phyloP scores from a whole-genome alignment of 2,797 vertebrate species.

The Cichlasoma orientale region DNA sequence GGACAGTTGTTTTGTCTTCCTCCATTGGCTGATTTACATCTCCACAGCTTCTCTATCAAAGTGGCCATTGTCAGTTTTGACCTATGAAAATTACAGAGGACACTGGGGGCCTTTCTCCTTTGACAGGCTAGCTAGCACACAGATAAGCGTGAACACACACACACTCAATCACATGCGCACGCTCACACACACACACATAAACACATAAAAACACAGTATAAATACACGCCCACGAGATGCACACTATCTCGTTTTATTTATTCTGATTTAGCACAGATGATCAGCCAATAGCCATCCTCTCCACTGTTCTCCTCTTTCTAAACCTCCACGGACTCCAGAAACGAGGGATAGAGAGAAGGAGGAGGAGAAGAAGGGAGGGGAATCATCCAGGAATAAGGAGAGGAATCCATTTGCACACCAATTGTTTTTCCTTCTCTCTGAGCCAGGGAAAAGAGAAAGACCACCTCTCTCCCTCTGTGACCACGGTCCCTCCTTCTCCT shows the following conservation, averaged over 20 bases:
- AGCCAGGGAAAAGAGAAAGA: conserved; percentile 75
- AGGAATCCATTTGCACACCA: conserved; percentile 83
- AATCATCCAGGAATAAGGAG: conserved; percentile 74
- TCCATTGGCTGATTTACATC: conserved; percentile 85
- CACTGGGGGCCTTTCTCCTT: conserved; percentile 75
- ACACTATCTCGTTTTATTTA: conserved; percentile 50
- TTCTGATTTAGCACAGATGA: conserved; percentile 58
- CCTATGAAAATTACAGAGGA: conserved; percentile 83
- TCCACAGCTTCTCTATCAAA: conserved; percentile 84
- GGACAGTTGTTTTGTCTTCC: conserved; percentile 81
- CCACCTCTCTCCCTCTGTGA: conserved; percentile 77
- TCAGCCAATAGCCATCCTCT: conserved; percentile 35
- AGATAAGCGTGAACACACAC: conserved; percentile 31
- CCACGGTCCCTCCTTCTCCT: conserved; percentile 56
- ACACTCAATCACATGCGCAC: conserved; percentile 10
- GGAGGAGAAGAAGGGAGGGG: conserved; percentile 34
- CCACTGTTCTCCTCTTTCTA: conserved; percentile 36
- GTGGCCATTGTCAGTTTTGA: conserved; percentile 83
- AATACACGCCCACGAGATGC: conserved; percentile 55
- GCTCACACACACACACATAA: conserved; percentile 5
- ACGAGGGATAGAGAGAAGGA: conserved; percentile 37
- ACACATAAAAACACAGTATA: conserved; percentile 27
- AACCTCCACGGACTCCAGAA: conserved; percentile 51
- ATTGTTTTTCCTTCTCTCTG: conserved; percentile 82
- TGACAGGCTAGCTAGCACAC: conserved; percentile 63